Evolutionary conservation across 2,113 vertebrate genomes (phyloP).

Genomic region (Trochalopteron elliotii): DNA sequence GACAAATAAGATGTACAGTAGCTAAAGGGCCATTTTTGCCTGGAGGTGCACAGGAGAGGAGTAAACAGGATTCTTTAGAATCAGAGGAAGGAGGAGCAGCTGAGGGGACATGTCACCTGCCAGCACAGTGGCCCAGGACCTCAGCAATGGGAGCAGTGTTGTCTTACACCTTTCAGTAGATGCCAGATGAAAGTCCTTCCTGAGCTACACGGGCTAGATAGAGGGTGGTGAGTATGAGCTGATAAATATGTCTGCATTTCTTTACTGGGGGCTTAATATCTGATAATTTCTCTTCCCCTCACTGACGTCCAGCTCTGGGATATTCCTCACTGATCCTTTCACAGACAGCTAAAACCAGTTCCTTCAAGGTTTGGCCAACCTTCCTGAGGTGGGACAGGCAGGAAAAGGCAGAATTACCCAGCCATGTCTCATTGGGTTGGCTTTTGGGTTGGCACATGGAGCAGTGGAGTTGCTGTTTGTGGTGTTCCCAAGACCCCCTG

Average conservation of each 20-base stretch:
- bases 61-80: conserved; percentile 2
- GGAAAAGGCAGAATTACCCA: background rate
- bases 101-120: background rate
- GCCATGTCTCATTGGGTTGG: background rate
- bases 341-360: background rate
- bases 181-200: background rate
- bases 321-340: background rate
- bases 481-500: background rate
- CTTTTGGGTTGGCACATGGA: background rate
- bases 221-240: background rate
- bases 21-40: conserved; percentile 50
- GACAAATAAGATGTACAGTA: conserved; percentile 55
- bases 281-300: background rate
- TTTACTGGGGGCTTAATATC: background rate
- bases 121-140: background rate
- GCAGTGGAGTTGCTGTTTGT: background rate
- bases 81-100: background rate
- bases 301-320: background rate
- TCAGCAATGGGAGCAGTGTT: accelerated
- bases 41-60: background rate
- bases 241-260: background rate
- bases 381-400: background rate
- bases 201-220: background rate
- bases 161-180: background rate
- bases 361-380: background rate